A percentile compares a stretch with the other conserved stretches of the same genome.
phyloP scores from a whole-genome alignment of 2,888 invertebrate genomes.

The Galerucella pusilla region DNA sequence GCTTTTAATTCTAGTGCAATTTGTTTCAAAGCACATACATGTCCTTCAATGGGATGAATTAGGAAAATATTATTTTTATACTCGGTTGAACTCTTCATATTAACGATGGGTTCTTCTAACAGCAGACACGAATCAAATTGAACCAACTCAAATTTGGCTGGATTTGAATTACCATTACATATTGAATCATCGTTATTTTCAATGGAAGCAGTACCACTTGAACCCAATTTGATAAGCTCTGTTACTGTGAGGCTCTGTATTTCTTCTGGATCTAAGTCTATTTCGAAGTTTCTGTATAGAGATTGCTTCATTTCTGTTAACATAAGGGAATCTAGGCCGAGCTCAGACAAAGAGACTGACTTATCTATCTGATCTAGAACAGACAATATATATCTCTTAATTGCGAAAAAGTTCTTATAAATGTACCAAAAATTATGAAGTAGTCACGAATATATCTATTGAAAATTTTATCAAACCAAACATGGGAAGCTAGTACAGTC shows the following conservation, averaged over 20 bases:
- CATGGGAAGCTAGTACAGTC: no score
- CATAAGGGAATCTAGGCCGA: conserved; percentile 52
- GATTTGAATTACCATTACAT: not conserved
- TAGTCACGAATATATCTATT: no score
- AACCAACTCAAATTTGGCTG: not conserved
- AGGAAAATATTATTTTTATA: conserved; percentile 41
- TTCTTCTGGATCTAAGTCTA: conserved; percentile 44
- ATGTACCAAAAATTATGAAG: no score
- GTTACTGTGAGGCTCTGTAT: conserved; percentile 46
- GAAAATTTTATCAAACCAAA: no score
- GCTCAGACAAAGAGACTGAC: conserved; percentile 41
- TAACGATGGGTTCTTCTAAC: conserved; percentile 35
- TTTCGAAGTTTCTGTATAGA: conserved; percentile 47
- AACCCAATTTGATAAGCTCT: conserved; percentile 32
- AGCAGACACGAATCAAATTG: conserved; percentile 24
- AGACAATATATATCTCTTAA: not conserved
- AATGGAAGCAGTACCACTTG: not conserved
- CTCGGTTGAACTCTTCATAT: conserved; percentile 35
- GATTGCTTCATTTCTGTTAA: conserved; percentile 51
- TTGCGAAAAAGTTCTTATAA: no score
- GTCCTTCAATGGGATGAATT: conserved; percentile 47
- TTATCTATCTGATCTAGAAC: conserved; percentile 43
- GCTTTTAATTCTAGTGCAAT: conserved; percentile 41
- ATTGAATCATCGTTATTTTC: not conserved
- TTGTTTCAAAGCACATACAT: conserved; percentile 34